Conservation (phyloP, 2,888 invertebrate genomes). For the Eulithis prunata region DNA sequence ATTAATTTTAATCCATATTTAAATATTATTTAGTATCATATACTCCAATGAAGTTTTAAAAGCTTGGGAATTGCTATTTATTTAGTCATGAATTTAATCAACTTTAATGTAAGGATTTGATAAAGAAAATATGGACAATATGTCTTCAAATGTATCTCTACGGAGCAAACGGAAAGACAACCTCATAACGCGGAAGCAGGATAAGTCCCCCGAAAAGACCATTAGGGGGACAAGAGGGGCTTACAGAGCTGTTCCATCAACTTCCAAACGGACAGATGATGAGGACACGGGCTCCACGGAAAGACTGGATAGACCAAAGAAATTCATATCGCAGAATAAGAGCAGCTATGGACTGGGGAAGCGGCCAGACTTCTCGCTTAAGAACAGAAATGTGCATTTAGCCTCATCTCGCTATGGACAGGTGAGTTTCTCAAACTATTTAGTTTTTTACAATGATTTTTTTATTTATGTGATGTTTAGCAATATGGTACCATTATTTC, state of each 20-base stretch:
- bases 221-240: conserved; percentile 77
- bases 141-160: conserved; percentile 75
- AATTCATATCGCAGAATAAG: conserved; percentile 78
- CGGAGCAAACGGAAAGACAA: conserved; percentile 80
- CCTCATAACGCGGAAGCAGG: conserved; percentile 79
- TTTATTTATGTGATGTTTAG: background rate
- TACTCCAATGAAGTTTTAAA: conserved; percentile 43
- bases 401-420: conserved; percentile 80
- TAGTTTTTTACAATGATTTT: background rate
- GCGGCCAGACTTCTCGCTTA: conserved; percentile 77
- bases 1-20: conserved; percentile 63
- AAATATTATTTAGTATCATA: conserved; percentile 49
- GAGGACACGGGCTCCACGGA: conserved; percentile 74
- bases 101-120: conserved; percentile 53
- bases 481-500: too few species aligned
- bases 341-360: conserved; percentile 76
- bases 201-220: conserved; percentile 81
- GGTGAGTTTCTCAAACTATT: conserved; percentile 58
- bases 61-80: conserved; percentile 56
- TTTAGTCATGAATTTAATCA: conserved; percentile 50
- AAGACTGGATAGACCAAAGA: conserved; percentile 81
- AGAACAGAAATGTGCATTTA: conserved; percentile 80
- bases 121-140: conserved; percentile 75
- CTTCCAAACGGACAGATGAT: conserved; percentile 75
- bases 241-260: conserved; percentile 73